Base-by-base conservation (phyloP, 2,113 vertebrate species). In the Coptodon bakossiorum region DNA sequence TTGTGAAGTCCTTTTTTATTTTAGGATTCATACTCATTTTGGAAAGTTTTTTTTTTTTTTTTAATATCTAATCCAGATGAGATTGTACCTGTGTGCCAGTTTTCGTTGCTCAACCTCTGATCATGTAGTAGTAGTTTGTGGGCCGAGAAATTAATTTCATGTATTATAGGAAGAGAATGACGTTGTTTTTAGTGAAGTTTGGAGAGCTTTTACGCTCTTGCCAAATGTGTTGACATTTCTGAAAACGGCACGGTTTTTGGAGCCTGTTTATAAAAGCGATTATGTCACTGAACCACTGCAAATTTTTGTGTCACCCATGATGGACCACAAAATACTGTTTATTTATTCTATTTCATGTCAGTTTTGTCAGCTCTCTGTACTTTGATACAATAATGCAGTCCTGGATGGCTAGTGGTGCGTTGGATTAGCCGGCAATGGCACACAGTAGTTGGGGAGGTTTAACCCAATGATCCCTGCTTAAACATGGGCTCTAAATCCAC, bases 391-490 rank as follows among this genome's bases (percentile, higher is more conserved):
- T 79, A 85, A 83, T 27, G 61, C n/a, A 38, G 52, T 79, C 40
- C 50, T 38, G 68, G 57, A 9, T 79, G 83, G 86, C 86, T 89
- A 87, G 91, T 90, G 90, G 82, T 82, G 87, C 7, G 1, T 27
- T 87, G 88, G 89, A 94, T 94, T 92, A 93, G 50, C 88, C 85
- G 16, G 54, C 88, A 89, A 52, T 85, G 88, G 61, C 90, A 61
- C 86, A 88, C 86, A 84, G 89, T 91, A 87, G 90, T 90, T 86
- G 90, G 83, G 38, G 85, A 88, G 91, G 84, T 91, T 94, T 92
- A 94, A 94, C 89, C 94, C 87, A 90, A 40, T 94, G 93, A 95
- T 90, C 93, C 92, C 92, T 84, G 56, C 86, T 93, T 88, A 90
- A 92, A 91, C 89, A 91, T 88, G 86, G 93, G 91, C 91, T 87